Conservation (phyloP, 2,797 vertebrate species). For the Enteromius thamalakanensis region DNA sequence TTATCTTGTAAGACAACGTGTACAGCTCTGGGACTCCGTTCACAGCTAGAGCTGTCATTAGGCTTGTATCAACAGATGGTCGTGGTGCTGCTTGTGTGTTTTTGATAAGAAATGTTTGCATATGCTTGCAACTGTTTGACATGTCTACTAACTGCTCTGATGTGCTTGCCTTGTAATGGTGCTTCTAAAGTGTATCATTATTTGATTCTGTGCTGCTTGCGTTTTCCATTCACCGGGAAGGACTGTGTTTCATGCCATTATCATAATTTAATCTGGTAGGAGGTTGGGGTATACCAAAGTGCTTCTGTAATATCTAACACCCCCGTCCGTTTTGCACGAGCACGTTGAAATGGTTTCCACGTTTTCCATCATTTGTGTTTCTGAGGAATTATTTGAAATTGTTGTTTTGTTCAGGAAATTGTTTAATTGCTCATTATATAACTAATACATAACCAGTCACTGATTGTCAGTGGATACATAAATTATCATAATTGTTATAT, state of each 20-base stretch:
- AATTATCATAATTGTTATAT: not conserved
- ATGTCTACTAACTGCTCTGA: conserved; percentile 21
- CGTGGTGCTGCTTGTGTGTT: conserved; percentile 36
- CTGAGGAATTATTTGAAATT: not conserved
- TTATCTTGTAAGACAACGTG: conserved; percentile 36
- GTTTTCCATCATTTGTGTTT: not conserved
- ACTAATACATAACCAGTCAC: not conserved
- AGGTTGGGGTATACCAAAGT: conserved; percentile 26
- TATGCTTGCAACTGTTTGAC: conserved; percentile 46
- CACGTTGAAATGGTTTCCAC: not conserved
- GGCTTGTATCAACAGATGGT: conserved; percentile 42
- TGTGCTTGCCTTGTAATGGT: conserved; percentile 33
- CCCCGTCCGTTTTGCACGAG: conserved; percentile 28
- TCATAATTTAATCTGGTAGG: conserved; percentile 25
- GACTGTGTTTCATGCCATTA: conserved; percentile 24
- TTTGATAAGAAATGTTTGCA: conserved; percentile 54
- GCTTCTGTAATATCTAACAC: conserved; percentile 9
- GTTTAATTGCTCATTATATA: not conserved
- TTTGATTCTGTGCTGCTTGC: conserved; percentile 34
- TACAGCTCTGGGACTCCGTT: conserved; percentile 10
- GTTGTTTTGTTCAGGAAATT: not conserved
- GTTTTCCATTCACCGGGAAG: conserved; percentile 9
- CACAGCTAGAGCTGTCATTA: conserved; percentile 36
- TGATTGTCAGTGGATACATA: not conserved
- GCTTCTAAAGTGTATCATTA: conserved; percentile 41